Evolutionary conservation across 2,888 invertebrate genomes (phyloP), one percentile per base, ranked within the genome.

Genomic region (Dasypolia templi): DNA sequence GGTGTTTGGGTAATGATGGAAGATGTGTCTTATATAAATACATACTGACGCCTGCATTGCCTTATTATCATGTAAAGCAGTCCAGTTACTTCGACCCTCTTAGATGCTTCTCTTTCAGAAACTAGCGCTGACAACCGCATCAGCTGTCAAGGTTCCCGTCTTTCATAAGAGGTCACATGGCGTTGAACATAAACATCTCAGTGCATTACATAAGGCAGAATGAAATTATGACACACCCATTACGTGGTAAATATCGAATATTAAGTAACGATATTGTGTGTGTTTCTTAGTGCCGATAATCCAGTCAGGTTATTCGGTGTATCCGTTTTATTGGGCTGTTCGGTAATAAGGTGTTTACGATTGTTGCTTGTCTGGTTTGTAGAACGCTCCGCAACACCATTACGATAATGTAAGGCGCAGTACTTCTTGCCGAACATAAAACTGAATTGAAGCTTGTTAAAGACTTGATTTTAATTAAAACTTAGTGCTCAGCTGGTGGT

Each of bases 231-330:
- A 78, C 81, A 87, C 79, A 80, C 62, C 62, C 65, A 79, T 88
- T 87, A 86, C 85, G 83, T 86, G 79, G 72, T 74, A 75, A 72
- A 75, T 79, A 77, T 69, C 69, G 77, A 77, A 68, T 79, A 74
- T 86, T 82, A 81, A 82, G 82, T 88, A 88, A 88, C 73, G 19
- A 75, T 68, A 42, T 44, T 71, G 78, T 69, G 74, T 75, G 55
- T 73, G 67, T 72, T 69, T 71, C 63, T 65, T 75, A 58, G 56
- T 59, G 73, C 55, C 32, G 49, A 63, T 69, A 69, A 70, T 65
- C 64, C 83, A 61, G 65, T 55, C 55, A 51, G 39, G 29, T 51
- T n/a, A 3, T 46, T 55, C 26, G 11, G 14, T 55, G 35, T 65
- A 56, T 65, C 29, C 4, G 26, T 65, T 72, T 73, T 55, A 69